Base-by-base conservation (phyloP, 2,888 invertebrate species). In the Chloroclysta siterata region DNA sequence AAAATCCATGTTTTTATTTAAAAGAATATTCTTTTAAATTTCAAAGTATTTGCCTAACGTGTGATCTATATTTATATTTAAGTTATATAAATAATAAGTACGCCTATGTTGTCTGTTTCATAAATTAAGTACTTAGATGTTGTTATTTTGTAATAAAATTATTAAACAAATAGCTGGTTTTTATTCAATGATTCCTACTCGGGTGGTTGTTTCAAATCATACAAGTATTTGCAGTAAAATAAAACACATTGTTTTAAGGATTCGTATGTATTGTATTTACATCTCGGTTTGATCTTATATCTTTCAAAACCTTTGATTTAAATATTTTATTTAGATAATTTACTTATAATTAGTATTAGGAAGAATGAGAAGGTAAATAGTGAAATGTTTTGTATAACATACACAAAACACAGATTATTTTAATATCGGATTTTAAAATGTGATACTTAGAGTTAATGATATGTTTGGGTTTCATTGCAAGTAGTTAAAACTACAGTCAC, bases 61-160 rank as follows among this genome's bases (percentile, higher is more conserved):
- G 65, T 65, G 60, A 65, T 63, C 28, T 61, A 60, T 53, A 48
- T 60, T 58, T 53, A 14, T 61, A 63, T 58, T 36, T 53, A 52
- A 60, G 28, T 55, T 47, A 39, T 53, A 53, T 53, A 53, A 52
- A 57, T 46, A 62, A 48, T 52, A 54, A 57, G 50, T 59, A 68
- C 53, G 60, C 44, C 53, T 64, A 58, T 68, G 54, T 70, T 70
- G 53, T 68, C 55, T 69, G 62, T 70, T 63, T 48, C 46, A 50
- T 60, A 54, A 63, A 57, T 54, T 62, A 63, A 57, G 50, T 60
- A 57, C 57, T 56, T 65, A 51, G 60, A 68, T 66, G 68, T 68
- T 70, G 64, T 67, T 70, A 67, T 70, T 66, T 70, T 54, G 41
- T 58, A 68, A 68, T 66, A 60, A 70, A 70, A 61, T 52, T 51